phyloP scores from a whole-genome alignment of 2,113 vertebrate species.

The Pangasianodon hypophthalmus region DNA sequence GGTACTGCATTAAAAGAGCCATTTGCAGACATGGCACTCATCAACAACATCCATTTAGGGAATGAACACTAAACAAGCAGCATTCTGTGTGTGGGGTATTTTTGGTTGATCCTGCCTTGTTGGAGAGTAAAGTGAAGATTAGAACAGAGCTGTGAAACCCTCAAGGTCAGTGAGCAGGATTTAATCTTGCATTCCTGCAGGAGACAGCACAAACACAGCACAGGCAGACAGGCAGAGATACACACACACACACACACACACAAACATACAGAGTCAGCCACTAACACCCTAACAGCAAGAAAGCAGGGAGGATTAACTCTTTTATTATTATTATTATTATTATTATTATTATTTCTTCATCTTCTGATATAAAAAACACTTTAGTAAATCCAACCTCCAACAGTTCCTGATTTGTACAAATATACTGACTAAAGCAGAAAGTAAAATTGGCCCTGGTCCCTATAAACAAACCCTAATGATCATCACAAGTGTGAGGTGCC shows the following conservation, averaged over 20 bases:
- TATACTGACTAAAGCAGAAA: background rate
- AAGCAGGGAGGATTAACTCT: no score
- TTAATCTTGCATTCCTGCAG: background rate
- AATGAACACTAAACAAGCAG: background rate
- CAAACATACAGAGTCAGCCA: no score
- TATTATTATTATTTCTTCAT: background rate
- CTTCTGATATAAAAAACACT: background rate
- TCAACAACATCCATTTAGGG: background rate
- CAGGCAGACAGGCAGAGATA: background rate
- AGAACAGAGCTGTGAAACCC: background rate
- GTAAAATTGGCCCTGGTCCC: background rate
- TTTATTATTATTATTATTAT: background rate
- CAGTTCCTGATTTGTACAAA: background rate
- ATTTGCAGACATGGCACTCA: background rate
- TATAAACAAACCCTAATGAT: background rate
- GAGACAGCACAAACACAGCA: background rate
- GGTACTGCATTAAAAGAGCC: background rate
- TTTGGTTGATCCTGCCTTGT: background rate
- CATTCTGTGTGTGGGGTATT: background rate
- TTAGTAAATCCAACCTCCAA: background rate
- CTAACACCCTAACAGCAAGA: no score
- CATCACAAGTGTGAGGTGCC: background rate
- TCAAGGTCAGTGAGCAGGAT: background rate
- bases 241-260: background rate
- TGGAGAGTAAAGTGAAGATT: background rate